These are phyloP conservation scores for Petrolisthes manimaculis DNA, from an alignment of 2,888 invertebrate genomes.

Conservation along the genomic window DNA sequence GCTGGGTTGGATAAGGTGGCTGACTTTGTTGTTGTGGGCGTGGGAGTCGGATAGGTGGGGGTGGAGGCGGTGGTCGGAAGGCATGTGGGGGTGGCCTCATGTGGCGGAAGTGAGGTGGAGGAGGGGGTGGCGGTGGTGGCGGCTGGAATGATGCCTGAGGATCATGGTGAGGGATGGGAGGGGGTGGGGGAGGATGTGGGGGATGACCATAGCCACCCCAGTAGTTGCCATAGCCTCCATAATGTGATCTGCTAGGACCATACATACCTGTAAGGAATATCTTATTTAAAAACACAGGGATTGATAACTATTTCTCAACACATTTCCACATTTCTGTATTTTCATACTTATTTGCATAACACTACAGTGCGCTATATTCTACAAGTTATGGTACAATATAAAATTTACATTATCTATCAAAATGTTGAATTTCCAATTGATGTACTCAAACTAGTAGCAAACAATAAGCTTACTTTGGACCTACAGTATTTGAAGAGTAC, in stretches of 20 bases:
- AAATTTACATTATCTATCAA: too few relatives aligned
- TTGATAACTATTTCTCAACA: too few relatives aligned
- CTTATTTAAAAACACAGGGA: too few relatives aligned
- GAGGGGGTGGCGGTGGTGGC: slow-evolving; percentile 18
- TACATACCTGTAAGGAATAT: slow-evolving; percentile 33
- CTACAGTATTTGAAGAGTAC: too few relatives aligned
- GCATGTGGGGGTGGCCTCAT: slow-evolving; percentile 36
- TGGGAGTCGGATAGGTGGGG: slow-evolving; percentile 34
- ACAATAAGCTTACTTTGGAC: too few relatives aligned
- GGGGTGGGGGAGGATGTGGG: slow-evolving; percentile 40
- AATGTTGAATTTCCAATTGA: too few relatives aligned
- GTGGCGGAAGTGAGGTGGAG: slow-evolving; percentile 35
- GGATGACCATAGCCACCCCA: slow-evolving; percentile 48
- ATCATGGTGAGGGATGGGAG: slow-evolving; percentile 27
- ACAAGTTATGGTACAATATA: too few relatives aligned
- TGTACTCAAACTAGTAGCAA: too few relatives aligned
- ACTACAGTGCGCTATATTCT: too few relatives aligned
- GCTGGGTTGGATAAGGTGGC: slow-evolving; percentile 21
- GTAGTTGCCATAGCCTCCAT: slow-evolving; percentile 41
- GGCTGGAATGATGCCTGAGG: slow-evolving; percentile 31
- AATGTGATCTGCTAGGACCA: slow-evolving; percentile 40
- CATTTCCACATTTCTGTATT: too few relatives aligned
- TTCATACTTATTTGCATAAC: too few relatives aligned
- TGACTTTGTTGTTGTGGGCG: slow-evolving; percentile 22
- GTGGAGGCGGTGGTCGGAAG: slow-evolving; percentile 44